Base-by-base conservation (phyloP, 1,140 invertebrate genomes). In the Drosophila sp. region DNA sequence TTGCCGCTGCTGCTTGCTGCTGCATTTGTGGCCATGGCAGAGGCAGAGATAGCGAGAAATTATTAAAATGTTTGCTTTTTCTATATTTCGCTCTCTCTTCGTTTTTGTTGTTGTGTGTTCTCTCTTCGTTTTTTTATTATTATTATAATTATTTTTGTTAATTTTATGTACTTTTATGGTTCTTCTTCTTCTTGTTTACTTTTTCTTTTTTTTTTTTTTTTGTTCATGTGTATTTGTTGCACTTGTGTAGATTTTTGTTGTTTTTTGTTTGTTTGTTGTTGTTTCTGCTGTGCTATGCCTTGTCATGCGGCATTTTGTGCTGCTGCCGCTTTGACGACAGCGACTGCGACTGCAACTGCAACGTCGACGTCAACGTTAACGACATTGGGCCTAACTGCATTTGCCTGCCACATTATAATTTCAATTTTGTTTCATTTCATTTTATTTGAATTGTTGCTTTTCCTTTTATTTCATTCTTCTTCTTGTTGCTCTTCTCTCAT, bases 1-100 rank as follows among this genome's bases (percentile, higher is more conserved):
- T 8, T 67, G 64, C 61, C 63, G 47, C 35, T 60, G 47, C 61
- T 50, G 23, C 17, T 60, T 63, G 55, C 58, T 35, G 68, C 38
- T 61, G 65, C 64, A 63, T 79, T 84, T 60, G 76, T 69, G 66
- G 74, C 81, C 81, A 85, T 84, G 68, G 78, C 74, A 63, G 62
- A 40, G 32, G 47, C 57, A 72, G 69, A 47, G 54, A 71, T 27
- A 32, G 56, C 41, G 63, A 50, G 54, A 35, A 29, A 25, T 62
- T 44, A 33, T 35, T n/a, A 29, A 38, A 47, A 41, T 17, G 17
- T 64, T 35, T 60, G 41, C 61, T 38, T 41, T 33, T 70, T 40
- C 54, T 60, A 25, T 70, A 29, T 47, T 29, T 50, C 41, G 70
- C 23, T 58, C 41, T 74, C 33, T 55, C 44, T 30, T 69, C 47